A percentile compares a stretch with the other conserved stretches of the same genome.
phyloP scores from a whole-genome alignment of 2,797 vertebrate genomes.

The Coccyzus lansbergi region DNA sequence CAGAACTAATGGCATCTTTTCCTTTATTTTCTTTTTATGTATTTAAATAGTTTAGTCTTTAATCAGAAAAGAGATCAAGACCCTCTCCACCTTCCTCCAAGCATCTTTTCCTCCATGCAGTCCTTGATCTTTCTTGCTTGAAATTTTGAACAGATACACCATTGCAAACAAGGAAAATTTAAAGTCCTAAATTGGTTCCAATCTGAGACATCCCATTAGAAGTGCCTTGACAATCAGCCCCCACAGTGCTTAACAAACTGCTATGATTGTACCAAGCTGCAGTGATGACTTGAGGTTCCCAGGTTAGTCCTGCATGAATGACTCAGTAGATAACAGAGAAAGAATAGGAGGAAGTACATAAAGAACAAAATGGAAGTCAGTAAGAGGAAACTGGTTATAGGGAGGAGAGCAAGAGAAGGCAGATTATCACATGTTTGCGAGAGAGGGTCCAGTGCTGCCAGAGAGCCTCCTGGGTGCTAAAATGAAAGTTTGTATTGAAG shows the following conservation, averaged over 20 bases:
- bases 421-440: not conserved
- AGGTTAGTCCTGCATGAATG: not conserved
- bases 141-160: not conserved
- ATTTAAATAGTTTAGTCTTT: not conserved
- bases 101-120: not conserved
- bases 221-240: not conserved
- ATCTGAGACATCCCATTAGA: not conserved
- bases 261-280: not conserved
- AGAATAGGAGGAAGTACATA: not conserved
- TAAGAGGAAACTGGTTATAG: not conserved
- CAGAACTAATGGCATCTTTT: not conserved
- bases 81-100: not conserved
- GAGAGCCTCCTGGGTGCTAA: not conserved
- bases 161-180: not conserved
- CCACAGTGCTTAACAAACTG: not conserved
- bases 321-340: not conserved
- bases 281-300: not conserved
- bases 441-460: not conserved
- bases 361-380: not conserved
- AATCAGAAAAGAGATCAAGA: not conserved
- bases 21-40: not conserved
- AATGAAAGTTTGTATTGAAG: not conserved
- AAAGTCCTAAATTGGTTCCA: not conserved
- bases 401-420: not conserved
- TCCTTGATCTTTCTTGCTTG: not conserved